Evolutionary conservation across 2,113 vertebrate genomes (phyloP).

Genomic region (Chaetops frenatus): DNA sequence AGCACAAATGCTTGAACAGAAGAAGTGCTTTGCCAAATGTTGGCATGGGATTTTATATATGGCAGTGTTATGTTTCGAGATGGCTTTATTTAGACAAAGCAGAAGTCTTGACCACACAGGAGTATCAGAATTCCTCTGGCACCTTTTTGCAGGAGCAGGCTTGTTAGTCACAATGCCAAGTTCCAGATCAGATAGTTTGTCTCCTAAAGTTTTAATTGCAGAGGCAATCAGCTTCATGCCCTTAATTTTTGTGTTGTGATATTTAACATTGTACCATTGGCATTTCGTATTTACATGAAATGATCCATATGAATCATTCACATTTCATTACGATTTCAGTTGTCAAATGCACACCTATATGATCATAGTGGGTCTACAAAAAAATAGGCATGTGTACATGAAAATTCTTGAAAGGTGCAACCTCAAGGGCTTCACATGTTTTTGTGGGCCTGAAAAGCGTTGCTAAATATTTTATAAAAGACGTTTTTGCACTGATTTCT

Average conservation of each 20-base stretch:
- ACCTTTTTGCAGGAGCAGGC: not conserved
- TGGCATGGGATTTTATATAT: constrained; percentile 15
- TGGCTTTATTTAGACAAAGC: constrained; percentile 15
- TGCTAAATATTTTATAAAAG: constrained; percentile 30
- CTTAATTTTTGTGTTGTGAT: not conserved
- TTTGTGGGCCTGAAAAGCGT: not conserved
- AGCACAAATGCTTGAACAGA: constrained; percentile 6
- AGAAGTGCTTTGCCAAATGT: constrained; percentile 8
- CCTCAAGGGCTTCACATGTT: not conserved
- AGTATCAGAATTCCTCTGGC: not conserved
- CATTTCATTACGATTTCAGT: not conserved
- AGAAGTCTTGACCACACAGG: constrained; percentile 14
- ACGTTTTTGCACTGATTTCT: not conserved
- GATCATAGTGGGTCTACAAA: accelerated
- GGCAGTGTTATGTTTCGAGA: not conserved
- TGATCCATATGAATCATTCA: not conserved
- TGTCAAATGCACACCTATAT: not conserved
- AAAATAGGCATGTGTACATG: not conserved
- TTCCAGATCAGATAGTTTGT: not conserved
- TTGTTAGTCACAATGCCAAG: not conserved
- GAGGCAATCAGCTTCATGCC: not conserved
- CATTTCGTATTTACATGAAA: not conserved
- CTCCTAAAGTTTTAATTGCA: constrained; percentile 4
- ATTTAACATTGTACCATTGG: not conserved
- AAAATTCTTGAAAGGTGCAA: not conserved